Evolutionary conservation across 2,888 invertebrate species (phyloP).

Genomic region (Laothoe populi): DNA sequence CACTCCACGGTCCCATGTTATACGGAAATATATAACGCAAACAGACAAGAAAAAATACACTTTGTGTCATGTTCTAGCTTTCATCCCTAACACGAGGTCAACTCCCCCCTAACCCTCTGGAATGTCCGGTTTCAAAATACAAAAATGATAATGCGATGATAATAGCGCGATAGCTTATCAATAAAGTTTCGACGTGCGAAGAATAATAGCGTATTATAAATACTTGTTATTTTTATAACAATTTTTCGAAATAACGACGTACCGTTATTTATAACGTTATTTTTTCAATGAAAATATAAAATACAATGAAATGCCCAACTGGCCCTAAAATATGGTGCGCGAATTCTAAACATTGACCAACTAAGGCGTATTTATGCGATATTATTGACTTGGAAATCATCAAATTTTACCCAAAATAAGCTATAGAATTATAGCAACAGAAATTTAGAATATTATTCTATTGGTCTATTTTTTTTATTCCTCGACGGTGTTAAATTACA

Average conservation of each 20-base stretch:
- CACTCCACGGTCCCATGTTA: constrained; percentile 26
- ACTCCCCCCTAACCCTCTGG: constrained; percentile 57
- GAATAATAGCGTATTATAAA: constrained; percentile 21
- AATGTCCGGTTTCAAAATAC: constrained; percentile 64
- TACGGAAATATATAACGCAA: constrained; percentile 21
- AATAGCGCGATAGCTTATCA: constrained; percentile 26
- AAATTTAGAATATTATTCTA: too few species aligned
- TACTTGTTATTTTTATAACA: constrained; percentile 22
- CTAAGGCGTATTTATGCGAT: constrained; percentile 48
- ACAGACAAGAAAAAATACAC: constrained; percentile 52
- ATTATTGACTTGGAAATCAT: constrained; percentile 37
- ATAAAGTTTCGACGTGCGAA: constrained; percentile 15
- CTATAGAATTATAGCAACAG: too few species aligned
- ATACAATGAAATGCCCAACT: constrained; percentile 60
- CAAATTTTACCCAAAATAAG: background rate
- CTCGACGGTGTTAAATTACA: background rate
- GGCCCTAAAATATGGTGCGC: constrained; percentile 53
- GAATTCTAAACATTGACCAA: constrained; percentile 61
- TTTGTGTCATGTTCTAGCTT: constrained; percentile 66
- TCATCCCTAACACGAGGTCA: constrained; percentile 26
- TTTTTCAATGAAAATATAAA: constrained; percentile 18
- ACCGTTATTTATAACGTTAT: constrained; percentile 16
- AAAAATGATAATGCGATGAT: constrained; percentile 23
- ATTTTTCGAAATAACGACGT: constrained; percentile 5
- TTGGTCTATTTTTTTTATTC: too few species aligned